These are phyloP conservation scores for Agriopis leucophaearia DNA, from an alignment of 2,888 invertebrate genomes.

Conservation along the genomic window DNA sequence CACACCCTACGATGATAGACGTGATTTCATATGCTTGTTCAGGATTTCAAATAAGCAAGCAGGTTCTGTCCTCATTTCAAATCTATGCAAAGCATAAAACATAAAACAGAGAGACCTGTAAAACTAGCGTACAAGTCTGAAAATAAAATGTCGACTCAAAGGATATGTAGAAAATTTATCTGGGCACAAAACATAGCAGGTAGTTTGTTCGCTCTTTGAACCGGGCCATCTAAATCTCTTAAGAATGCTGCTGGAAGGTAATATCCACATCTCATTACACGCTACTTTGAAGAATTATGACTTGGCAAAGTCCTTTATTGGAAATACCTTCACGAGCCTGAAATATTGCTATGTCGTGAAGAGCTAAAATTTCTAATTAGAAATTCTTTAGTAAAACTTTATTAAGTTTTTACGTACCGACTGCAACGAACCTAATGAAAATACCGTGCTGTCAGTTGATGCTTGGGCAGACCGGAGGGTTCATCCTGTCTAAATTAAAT, in stretches of 20 bases:
- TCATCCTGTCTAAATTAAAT: slow-evolving; percentile 56
- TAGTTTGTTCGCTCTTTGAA: slow-evolving; percentile 55
- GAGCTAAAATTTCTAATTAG: slow-evolving; percentile 86
- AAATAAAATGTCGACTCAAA: slow-evolving; percentile 7
- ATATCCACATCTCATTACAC: slow-evolving; percentile 86
- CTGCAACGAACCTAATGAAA: slow-evolving; percentile 82
- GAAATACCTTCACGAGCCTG: slow-evolving; percentile 85
- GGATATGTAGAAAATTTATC: slow-evolving; percentile 34
- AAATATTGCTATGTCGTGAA: slow-evolving; percentile 86
- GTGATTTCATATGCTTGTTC: too few species aligned
- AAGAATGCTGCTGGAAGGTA: slow-evolving; percentile 74
- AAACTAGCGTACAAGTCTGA: background rate
- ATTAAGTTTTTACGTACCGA: slow-evolving; percentile 82
- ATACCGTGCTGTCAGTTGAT: slow-evolving; percentile 75
- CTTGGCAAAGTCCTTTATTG: slow-evolving; percentile 87
- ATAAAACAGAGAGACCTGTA: background rate
- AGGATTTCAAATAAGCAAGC: background rate
- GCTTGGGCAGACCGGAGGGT: slow-evolving; percentile 39
- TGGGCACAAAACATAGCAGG: slow-evolving; percentile 41
- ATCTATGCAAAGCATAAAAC: background rate
- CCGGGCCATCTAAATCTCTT: slow-evolving; percentile 71
- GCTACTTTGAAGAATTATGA: slow-evolving; percentile 86
- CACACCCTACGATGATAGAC: too few species aligned
- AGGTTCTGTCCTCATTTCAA: background rate
- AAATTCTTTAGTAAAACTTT: slow-evolving; percentile 85